These are phyloP conservation scores for Globodera ellingtonae DNA, from an alignment of 1,140 invertebrate species.

Conservation along the genomic window DNA sequence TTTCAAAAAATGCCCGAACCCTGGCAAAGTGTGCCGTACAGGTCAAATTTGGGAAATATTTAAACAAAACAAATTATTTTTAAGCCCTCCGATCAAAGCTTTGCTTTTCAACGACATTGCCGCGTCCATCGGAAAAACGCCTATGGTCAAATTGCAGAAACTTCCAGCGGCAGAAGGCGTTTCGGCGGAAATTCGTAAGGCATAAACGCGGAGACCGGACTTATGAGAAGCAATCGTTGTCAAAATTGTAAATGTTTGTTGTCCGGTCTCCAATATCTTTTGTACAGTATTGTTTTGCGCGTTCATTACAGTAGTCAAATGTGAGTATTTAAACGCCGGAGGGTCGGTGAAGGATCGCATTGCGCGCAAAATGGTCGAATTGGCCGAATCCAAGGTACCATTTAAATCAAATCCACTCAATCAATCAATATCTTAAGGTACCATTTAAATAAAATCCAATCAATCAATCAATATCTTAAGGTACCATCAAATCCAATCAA, in stretches of 20 bases:
- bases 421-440: too few relatives aligned
- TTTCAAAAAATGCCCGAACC: constrained; percentile 42
- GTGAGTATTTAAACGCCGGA: constrained; percentile 94
- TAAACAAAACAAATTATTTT: background rate
- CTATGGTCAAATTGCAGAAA: constrained; percentile 81
- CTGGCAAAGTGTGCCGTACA: constrained; percentile 33
- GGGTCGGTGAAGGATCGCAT: constrained; percentile 97
- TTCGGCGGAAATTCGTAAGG: constrained; percentile 47
- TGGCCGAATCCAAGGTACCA: constrained; percentile 79
- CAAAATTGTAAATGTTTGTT: too few relatives aligned
- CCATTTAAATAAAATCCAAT: too few relatives aligned
- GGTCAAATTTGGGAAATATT: constrained; percentile 14
- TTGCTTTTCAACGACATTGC: constrained; percentile 45
- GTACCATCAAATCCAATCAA: too few relatives aligned
- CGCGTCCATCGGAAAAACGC: constrained; percentile 79
- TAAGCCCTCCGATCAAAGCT: constrained; percentile 22
- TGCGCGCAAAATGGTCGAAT: constrained; percentile 86
- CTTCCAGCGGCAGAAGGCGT: constrained; percentile 68
- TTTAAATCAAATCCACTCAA: too few relatives aligned
- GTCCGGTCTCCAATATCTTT: background rate
- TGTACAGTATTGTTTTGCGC: constrained; percentile 18
- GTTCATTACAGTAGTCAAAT: constrained; percentile 82
- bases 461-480: too few relatives aligned
- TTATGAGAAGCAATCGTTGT: too few relatives aligned
- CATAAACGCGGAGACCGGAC: too few relatives aligned